Evolutionary conservation across 2,797 vertebrate species (phyloP).

Genomic region (Heliangelus exortis): DNA sequence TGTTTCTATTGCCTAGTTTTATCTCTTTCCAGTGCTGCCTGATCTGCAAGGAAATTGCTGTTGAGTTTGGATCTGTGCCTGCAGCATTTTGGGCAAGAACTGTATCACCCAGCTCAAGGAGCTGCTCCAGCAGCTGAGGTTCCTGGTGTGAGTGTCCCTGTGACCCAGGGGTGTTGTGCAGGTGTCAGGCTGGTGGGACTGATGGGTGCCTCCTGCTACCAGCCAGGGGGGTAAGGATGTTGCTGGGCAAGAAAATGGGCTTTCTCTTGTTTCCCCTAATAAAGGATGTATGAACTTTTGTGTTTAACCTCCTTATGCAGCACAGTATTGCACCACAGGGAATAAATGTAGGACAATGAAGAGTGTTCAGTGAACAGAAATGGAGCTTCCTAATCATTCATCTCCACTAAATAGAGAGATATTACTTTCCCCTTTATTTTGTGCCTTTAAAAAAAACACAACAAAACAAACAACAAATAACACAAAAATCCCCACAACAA

Average conservation of each 20-base stretch:
- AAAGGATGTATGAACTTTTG: slow-evolving; percentile 69
- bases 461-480: background rate
- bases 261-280: slow-evolving; percentile 28
- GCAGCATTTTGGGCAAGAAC: background rate
- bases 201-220: background rate
- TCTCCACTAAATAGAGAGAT: slow-evolving; percentile 55
- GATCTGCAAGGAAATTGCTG: background rate
- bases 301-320: slow-evolving; percentile 63
- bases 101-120: background rate
- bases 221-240: background rate
- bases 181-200: background rate
- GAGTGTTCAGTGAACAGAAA: slow-evolving; percentile 49
- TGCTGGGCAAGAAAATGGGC: slow-evolving; percentile 1
- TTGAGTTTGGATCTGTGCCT: background rate
- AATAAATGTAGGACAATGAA: slow-evolving; percentile 54
- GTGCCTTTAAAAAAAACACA: slow-evolving; percentile 46
- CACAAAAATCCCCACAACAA: too few relatives aligned
- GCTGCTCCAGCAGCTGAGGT: background rate
- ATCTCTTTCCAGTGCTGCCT: background rate
- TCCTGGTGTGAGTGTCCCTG: background rate
- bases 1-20: background rate
- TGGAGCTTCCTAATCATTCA: slow-evolving; percentile 53
- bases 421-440: slow-evolving; percentile 73
- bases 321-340: slow-evolving; percentile 64
- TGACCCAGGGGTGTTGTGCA: accelerated